Conservation (phyloP, 2,113 vertebrate genomes). For the Hystrix brachyura region DNA sequence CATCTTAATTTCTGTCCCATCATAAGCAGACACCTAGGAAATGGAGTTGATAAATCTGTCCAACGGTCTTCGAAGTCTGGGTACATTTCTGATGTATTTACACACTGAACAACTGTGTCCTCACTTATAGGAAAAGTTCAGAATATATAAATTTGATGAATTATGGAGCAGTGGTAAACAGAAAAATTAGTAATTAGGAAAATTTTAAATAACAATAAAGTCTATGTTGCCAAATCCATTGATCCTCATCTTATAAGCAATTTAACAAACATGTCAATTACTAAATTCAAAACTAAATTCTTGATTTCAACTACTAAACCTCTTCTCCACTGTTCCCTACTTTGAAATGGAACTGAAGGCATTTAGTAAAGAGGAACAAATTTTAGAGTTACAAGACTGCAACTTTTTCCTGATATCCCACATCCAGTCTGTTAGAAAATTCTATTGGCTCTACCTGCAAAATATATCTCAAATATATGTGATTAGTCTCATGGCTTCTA, state of each 20-base stretch:
- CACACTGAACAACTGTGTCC: neutral
- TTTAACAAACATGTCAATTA: neutral
- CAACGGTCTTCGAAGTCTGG: neutral
- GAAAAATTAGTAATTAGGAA: neutral
- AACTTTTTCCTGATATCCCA: neutral
- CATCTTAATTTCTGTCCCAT: neutral
- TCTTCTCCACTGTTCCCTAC: neutral
- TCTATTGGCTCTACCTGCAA: neutral
- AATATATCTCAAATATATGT: neutral
- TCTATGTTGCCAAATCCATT: neutral
- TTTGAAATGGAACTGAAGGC: conserved; percentile 2
- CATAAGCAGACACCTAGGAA: neutral
- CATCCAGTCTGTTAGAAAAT: neutral
- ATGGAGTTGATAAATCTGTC: neutral
- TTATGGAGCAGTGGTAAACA: neutral
- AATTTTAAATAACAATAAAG: neutral
- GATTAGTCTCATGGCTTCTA: neutral
- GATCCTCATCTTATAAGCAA: neutral
- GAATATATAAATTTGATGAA: neutral
- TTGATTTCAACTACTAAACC: neutral
- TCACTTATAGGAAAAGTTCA: neutral
- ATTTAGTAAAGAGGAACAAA: conserved; percentile 7
- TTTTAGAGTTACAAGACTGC: neutral
- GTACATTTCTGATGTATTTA: conserved; percentile 13
- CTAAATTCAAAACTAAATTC: neutral